phyloP scores from a whole-genome alignment of 1,140 invertebrate genomes.

The Plectrocnemia conspersa region DNA sequence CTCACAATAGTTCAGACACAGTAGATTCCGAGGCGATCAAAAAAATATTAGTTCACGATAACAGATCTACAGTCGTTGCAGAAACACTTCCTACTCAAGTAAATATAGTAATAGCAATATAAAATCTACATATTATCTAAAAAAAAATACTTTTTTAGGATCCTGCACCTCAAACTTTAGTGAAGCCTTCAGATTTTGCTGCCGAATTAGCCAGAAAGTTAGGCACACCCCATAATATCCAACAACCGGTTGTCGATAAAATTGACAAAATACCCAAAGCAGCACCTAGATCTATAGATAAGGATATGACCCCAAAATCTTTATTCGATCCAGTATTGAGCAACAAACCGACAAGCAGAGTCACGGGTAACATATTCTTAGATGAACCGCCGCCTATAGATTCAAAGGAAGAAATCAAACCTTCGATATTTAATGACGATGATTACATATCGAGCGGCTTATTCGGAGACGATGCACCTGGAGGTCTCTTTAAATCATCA shows the following conservation, averaged over 20 bases:
- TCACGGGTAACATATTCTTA: constrained; percentile 44
- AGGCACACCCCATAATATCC: constrained; percentile 38
- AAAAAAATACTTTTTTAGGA: not conserved
- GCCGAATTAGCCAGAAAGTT: constrained; percentile 58
- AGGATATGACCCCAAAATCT: not conserved
- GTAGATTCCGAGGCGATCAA: constrained; percentile 23
- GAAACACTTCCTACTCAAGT: not conserved
- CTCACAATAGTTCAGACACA: constrained; percentile 26
- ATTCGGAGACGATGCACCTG: constrained; percentile 20
- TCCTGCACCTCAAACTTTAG: constrained; percentile 12
- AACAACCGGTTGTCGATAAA: constrained; percentile 24
- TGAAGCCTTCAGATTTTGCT: constrained; percentile 50
- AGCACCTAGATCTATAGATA: constrained; percentile 1
- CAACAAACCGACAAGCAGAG: constrained; percentile 18
- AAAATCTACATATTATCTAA: too few species aligned
- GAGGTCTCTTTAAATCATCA: constrained; percentile 5
- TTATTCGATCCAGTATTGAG: constrained; percentile 14
- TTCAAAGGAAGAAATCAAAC: constrained; percentile 6
- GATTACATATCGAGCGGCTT: constrained; percentile 42
- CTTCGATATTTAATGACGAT: constrained; percentile 35
- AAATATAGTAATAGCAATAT: too few species aligned
- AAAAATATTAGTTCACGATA: constrained; percentile 5
- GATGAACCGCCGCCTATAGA: constrained; percentile 52
- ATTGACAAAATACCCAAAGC: constrained; percentile 3
- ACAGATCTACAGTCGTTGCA: not conserved